These are phyloP conservation scores for Vanessa atalanta DNA, from an alignment of 1,140 invertebrate genomes.

Conservation along the genomic window DNA sequence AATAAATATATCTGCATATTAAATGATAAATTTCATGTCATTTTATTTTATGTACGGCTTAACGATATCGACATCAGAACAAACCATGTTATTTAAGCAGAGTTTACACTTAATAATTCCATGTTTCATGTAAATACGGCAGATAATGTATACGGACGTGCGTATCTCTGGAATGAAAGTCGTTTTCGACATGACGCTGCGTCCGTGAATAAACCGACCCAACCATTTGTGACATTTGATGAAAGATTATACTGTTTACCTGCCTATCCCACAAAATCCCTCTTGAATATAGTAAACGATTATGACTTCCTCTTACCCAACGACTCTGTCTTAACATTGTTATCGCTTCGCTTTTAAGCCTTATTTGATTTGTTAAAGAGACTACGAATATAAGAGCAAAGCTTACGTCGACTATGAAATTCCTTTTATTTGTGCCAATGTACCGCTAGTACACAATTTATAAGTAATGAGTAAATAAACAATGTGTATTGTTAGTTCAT, in stretches of 20 bases:
- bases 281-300: conserved; percentile 33
- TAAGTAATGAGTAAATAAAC: conserved; percentile 52
- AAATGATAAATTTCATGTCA: neutral
- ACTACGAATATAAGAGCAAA: neutral
- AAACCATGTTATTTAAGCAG: conserved; percentile 1
- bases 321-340: conserved; percentile 30
- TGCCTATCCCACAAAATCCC: conserved; percentile 32
- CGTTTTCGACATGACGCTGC: conserved; percentile 54
- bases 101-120: conserved; percentile 32
- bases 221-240: conserved; percentile 68
- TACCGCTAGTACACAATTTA: conserved; percentile 40
- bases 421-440: neutral
- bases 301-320: conserved; percentile 41
- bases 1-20: neutral
- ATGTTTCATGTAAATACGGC: conserved; percentile 40
- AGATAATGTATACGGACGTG: conserved; percentile 51
- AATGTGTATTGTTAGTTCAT: conserved; percentile 63
- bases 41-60: neutral
- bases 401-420: neutral
- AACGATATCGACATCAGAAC: neutral
- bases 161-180: conserved; percentile 52
- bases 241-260: conserved; percentile 69
- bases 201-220: conserved; percentile 55
- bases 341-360: neutral
- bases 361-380: conserved; percentile 10